Base-by-base conservation (phyloP, 2,888 invertebrate species). In the Chrysopilus asiliformis region DNA sequence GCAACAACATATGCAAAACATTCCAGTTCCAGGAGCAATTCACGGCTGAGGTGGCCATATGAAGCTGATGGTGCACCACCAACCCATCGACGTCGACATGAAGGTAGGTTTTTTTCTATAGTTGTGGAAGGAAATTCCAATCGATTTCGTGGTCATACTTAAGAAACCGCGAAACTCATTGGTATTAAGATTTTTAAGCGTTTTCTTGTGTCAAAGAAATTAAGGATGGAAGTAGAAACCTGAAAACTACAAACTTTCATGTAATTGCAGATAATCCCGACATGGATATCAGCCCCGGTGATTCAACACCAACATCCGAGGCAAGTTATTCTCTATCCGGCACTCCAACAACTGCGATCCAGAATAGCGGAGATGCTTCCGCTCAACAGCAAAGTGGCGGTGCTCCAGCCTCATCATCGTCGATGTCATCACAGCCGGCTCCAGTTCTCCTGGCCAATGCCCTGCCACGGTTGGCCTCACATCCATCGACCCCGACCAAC, bases 201-300 rank as follows among this genome's bases (percentile, higher is more conserved):
- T n/a, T n/a, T n/a, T n/a, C n/a, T n/a, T n/a, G n/a, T n/a, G n/a
- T n/a, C n/a, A n/a, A n/a, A n/a, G 62, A 63, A 62, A 64, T 61
- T 60, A 30, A 17, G 14, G n/a, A 20, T 36, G 16, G 5, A 24
- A 4, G 10, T 9, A 15, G 6, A 18, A 16, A 16, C 4, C 22
- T 22, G 25, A 13, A 27, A n/a, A 9, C 22, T 7, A 22, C 10
- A 35, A 36, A 35, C 13, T 34, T 9, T 31, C 25, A 26, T 15
- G 22, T 20, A 34, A 7, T 25, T 56, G 67, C 65, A 36, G 71
- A 71, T 43, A 67, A 68, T 52, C 83, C 89, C 63, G 91, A 91
- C 55, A 90, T 91, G 90, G 91, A 93, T 56, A 90, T 91, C 55
- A 91, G 90, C 41, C 89, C 89, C 12, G 85, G 84, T 49, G 78